These are phyloP conservation scores for Tetranychus truncatus DNA, from an alignment of 2,888 invertebrate genomes.

Conservation along the genomic window DNA sequence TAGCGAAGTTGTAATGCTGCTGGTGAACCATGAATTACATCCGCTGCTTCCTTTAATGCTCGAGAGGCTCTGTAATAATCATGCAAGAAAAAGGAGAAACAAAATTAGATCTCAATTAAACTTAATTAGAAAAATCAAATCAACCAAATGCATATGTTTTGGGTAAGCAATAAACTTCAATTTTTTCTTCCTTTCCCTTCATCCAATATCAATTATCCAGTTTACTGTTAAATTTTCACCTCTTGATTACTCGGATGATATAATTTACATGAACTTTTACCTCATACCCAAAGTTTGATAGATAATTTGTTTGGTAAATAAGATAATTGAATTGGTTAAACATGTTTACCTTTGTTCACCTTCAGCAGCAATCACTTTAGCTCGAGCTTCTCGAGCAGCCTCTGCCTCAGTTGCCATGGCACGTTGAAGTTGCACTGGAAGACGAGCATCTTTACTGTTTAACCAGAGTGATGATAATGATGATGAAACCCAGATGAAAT, in stretches of 20 bases:
- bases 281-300: too few species aligned
- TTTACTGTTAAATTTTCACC: too few species aligned
- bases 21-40: slow-evolving; percentile 34
- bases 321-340: not conserved
- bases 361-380: slow-evolving; percentile 7
- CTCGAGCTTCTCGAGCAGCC: slow-evolving; percentile 7
- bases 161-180: too few species aligned
- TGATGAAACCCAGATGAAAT: not conserved
- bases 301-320: not conserved
- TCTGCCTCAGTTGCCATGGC: slow-evolving; percentile 45
- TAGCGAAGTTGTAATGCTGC: slow-evolving; percentile 39
- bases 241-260: too few species aligned
- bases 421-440: slow-evolving; percentile 54
- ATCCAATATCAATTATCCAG: too few species aligned
- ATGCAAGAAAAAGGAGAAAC: not conserved
- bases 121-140: too few species aligned
- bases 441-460: slow-evolving; percentile 54
- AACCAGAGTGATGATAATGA: slow-evolving; percentile 1
- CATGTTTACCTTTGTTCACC: slow-evolving; percentile 7
- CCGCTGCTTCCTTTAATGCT: slow-evolving; percentile 37
- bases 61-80: slow-evolving; percentile 46
- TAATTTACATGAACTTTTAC: too few species aligned
- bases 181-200: too few species aligned
- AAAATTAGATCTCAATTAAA: not conserved
- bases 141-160: too few species aligned